A percentile compares a stretch with the other conserved stretches of the same genome.
Evolutionary conservation across 2,113 vertebrate species (phyloP).

Genomic region (Colinus virginianus): DNA sequence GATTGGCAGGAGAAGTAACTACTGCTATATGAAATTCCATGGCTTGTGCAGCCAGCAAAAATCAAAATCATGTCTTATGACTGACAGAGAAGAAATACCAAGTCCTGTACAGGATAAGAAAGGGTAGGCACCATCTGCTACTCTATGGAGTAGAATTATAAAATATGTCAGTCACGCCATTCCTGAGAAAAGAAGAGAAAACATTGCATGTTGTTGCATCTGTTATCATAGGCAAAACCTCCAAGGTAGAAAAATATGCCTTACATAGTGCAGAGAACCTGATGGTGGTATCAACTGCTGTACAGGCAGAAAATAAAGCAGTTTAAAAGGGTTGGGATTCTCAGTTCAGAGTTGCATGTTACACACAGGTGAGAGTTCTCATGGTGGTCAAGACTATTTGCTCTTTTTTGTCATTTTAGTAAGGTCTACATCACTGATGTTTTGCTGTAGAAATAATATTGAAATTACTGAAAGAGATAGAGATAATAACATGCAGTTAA

Average conservation of each 20-base stretch:
- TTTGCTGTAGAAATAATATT: neutral
- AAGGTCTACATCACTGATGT: neutral
- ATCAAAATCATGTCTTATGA: slow-evolving; percentile 18
- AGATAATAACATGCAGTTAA: neutral
- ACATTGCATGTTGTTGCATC: neutral
- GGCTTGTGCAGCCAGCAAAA: neutral
- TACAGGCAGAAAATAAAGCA: neutral
- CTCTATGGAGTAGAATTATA: slow-evolving; percentile 36
- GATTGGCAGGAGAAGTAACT: slow-evolving; percentile 11
- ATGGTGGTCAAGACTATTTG: neutral
- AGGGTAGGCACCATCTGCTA: slow-evolving; percentile 53
- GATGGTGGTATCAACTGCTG: neutral
- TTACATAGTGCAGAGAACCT: neutral
- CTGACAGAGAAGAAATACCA: slow-evolving; percentile 61
- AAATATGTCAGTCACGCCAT: slow-evolving; percentile 50
- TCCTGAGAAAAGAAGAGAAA: slow-evolving; percentile 35
- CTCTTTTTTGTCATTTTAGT: fast-evolving
- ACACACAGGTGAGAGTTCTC: neutral
- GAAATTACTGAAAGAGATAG: neutral
- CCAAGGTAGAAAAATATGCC: neutral
- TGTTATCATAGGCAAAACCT: slow-evolving; percentile 13
- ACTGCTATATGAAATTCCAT: neutral
- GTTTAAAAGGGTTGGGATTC: neutral
- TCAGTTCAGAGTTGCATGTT: neutral
- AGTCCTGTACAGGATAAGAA: slow-evolving; percentile 47